These are phyloP conservation scores for Hydrocynus forskahlii DNA, from an alignment of 2,797 vertebrate species.

Conservation along the genomic window DNA sequence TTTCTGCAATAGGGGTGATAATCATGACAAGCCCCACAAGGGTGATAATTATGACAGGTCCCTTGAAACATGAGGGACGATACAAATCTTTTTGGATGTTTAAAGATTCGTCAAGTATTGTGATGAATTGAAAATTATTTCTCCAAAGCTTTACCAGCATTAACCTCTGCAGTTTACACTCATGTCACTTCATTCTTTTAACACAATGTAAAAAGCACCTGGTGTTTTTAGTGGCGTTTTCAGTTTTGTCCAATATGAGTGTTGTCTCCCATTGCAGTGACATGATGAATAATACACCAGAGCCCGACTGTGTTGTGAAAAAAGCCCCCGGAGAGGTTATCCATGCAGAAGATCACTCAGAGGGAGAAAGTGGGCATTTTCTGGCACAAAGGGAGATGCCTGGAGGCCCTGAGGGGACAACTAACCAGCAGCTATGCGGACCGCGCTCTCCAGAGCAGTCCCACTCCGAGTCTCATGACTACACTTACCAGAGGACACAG, in stretches of 20 bases:
- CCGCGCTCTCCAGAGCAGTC: conserved; percentile 75
- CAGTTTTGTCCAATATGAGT: neutral
- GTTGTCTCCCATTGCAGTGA: conserved; percentile 20
- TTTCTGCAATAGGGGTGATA: too few relatives aligned
- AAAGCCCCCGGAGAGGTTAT: conserved; percentile 89
- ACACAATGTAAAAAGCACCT: too few relatives aligned
- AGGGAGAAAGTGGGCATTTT: conserved; percentile 79
- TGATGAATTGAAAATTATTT: too few relatives aligned
- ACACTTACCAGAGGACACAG: conserved; percentile 67
- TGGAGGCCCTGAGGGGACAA: conserved; percentile 50
- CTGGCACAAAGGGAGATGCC: conserved; percentile 69
- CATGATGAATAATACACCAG: conserved; percentile 76
- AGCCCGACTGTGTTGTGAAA: conserved; percentile 76
- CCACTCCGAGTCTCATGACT: conserved; percentile 82
- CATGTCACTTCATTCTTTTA: too few relatives aligned
- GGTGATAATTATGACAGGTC: too few relatives aligned
- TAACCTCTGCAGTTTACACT: too few relatives aligned
- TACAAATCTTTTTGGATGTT: too few relatives aligned
- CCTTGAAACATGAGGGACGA: too few relatives aligned
- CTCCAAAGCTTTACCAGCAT: too few relatives aligned
- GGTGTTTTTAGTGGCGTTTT: too few relatives aligned
- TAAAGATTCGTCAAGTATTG: too few relatives aligned
- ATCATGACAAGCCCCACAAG: too few relatives aligned
- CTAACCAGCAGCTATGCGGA: conserved; percentile 75
- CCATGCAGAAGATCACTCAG: conserved; percentile 78